Base-by-base conservation (phyloP, 2,797 vertebrate species). In the Sternarchorhynchus goeldii region DNA sequence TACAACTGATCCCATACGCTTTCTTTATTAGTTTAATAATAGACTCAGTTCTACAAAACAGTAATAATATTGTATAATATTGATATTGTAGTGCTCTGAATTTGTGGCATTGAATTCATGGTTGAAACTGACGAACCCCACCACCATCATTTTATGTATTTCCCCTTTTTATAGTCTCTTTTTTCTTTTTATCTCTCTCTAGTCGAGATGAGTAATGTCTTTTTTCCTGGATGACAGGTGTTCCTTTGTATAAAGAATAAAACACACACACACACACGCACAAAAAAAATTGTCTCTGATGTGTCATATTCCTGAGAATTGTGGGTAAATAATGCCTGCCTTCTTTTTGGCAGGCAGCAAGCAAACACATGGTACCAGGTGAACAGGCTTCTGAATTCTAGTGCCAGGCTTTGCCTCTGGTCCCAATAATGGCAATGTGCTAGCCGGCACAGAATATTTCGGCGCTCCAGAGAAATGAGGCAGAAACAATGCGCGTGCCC, bases 271-370 rank as follows among this genome's bases (percentile, higher is more conserved):
- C 12, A 10, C 12, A 50, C 8, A 1, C 12, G 16, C 59, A 56
- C 71, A 76, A 80, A 66, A 75, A 58, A 75, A 80, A 75, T 80
- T 75, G 78, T 34, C 66, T 76, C 32, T 71, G 78, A 80, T 76
- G 78, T 76, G 66, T 71, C 73, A 57, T 79, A 76, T 75, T 75
- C 59, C 7, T 63, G 55, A 45, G 66, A 73, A 31, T 31, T 70
- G 34, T 67, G 32, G 60, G 50, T 63, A 80, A 75, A 80, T 70
- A 70, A 75, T 65, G 73, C 20, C 55, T 56, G 39, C 67, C 62
- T 81, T 56, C 8, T 67, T 41, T 73, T 56, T 58, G 55, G 55
- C 55, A 72, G 69, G 67, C 60, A 62, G 50, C 64, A 36, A 8
- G 20, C 64, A 25, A 36, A 50, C 39, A 67, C 45, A 71, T 68